Evolutionary conservation across 2,113 vertebrate species (phyloP), one percentile per base, ranked within the genome.

Genomic region (Manacus vitellinus): DNA sequence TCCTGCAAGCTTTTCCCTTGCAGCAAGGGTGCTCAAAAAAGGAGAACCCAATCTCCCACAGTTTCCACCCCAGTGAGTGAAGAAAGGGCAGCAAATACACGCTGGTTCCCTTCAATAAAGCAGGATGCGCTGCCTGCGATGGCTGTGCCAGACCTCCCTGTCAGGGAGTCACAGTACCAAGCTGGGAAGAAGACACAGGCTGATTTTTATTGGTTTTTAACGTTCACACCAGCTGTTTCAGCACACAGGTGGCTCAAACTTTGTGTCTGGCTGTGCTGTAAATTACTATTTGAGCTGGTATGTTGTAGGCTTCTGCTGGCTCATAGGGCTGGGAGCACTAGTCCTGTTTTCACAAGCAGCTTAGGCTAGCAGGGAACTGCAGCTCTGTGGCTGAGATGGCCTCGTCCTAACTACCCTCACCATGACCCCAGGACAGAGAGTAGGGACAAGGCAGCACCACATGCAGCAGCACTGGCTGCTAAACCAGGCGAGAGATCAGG

Each of bases 401-500:
- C 43, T 88, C 6, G 3, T 31, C 62, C 52, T 59, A 17, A 70
- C 15, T 23, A 25, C 15, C 2, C 10, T 68, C 21, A 19, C 31
- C 6, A 10, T 25, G 46, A 37, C 9, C 27, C 24, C 0, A 1
- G 46, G 30, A 62, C 58, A 39, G 33, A 84, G 16, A 78, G 35
- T 51, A 61, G 72, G 49, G 21, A 86, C 39, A 68, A 54, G 31
- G 18, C 2, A 1, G 33, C 31, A 41, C 28, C 47, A 44, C 1
- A 0, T 19, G 52, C 35, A 25, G 52, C 58, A 81, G 80, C 37
- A 10, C 22, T 31, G n/a, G 28, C 47, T 68, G 83, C 35, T 4
- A 2, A 54, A 33, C 14, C 25, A 27, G 52, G 47, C 0, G 1
- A 56, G 43, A 0, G 1, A 22, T 49, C 61, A 46, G 51, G 62